Base-by-base conservation (phyloP, 1,140 invertebrate species). In the Drosophila bocki region DNA sequence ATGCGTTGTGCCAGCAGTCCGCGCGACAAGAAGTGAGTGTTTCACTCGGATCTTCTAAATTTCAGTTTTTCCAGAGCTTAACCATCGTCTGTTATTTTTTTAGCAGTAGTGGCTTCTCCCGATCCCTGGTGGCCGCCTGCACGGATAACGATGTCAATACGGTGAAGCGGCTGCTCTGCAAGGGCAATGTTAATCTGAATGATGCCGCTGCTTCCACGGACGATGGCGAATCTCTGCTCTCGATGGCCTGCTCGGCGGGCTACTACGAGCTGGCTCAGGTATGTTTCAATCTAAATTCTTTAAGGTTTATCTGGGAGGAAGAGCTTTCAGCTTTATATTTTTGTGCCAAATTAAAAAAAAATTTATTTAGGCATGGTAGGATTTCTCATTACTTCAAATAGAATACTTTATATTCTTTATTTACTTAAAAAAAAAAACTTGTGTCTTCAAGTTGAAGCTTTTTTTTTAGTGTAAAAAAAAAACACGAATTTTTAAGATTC, bases 201-300 rank as follows among this genome's bases (percentile, higher is more conserved):
- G 97, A 98, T 94, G 97, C 97, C 42, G 76, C 84, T 17, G 97
- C 98, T 93, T 97, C 97, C 48, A 98, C 97, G 39, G 97, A 98
- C 93, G 97, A 98, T 93, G 98, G 98, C 72, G 98, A 98, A 93
- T 97, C 97, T 87, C 94, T 99, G 47, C 94, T 99, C 33, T 98
- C 97, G 13, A 95, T 98, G 75, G 98, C 98, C 51, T 98, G 97
- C 93, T 97, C 97, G 58, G 97, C 98, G 48, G 98, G 98, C 37
- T 98, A 98, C 93, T 98, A 97, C 94, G 98, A 98, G 93, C 94
- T 98, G 75, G 98, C 97, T 70, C 97, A 98, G 95, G 96, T 97
- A 93, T 91, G 83, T 70, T 80, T 12, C 6, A 17, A 26, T 9
- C 7, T 1, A 7, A 0, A 26, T n/a, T n/a, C 47, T 29, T 7